Evolutionary conservation across 2,113 vertebrate genomes (phyloP), one percentile per base, ranked within the genome.

Genomic region (Phasianus colchicus): DNA sequence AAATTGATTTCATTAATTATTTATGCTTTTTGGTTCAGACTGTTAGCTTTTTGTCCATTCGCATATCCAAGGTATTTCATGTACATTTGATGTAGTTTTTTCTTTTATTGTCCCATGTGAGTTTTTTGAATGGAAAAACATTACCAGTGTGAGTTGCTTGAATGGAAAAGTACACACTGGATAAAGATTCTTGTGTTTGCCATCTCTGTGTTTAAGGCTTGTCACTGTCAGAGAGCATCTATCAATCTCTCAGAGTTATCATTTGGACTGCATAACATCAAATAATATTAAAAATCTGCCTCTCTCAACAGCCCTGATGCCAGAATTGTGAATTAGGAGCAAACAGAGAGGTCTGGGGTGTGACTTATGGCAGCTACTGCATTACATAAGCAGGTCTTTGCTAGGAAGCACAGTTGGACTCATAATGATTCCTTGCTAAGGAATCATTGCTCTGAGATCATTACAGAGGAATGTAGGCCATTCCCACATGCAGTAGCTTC

Each of bases 71-170:
- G 19, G 13, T 1, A 3, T 48, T 64, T 80, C 18, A 55, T 5
- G 18, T 40, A 69, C 58, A 73, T 9, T n/a, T 0, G 0, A 55
- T 1, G 32, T 77, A 15, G 22, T 34, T 83, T 71, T 10, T 10
- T 79, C 27, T 34, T 54, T 34, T 45, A 11, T 12, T 1, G 0
- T 25, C 4, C 7, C 5, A 2, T 29, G 20, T 42, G 43, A 69
- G 10, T 9, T 43, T 2, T 38, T 55, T 40, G 54, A 64, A 45
- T 11, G 14, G 40, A 83, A 83, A 79, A 21, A 3, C 15, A 16
- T 32, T 38, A 76, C 10, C n/a, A 5, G 2, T 6, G 13, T 42
- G 43, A 69, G 10, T 9, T 43, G 3, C 32, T 55, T 40, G 54
- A 64, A 45, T 13, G 12, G 40, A 83, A 83, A 79, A 21, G 2